phyloP scores from a whole-genome alignment of 2,113 vertebrate genomes.

The Oceanites oceanicus region DNA sequence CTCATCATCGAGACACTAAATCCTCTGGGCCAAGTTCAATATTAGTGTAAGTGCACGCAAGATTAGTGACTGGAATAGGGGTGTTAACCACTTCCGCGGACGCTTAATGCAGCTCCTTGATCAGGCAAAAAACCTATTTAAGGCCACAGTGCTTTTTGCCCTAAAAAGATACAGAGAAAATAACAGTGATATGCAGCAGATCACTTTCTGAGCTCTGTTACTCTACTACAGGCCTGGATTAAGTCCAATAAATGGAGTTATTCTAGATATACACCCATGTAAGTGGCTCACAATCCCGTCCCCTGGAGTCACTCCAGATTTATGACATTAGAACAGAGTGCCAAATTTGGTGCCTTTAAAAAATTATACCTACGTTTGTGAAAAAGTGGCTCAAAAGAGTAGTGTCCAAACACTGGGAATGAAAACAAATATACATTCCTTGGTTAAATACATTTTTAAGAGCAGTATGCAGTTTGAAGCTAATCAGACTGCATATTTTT shows the following conservation, averaged over 20 bases:
- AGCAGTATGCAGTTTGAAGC: neutral
- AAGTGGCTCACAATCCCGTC: conserved; percentile 33
- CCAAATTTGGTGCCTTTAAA: conserved; percentile 11
- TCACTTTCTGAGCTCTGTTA: neutral
- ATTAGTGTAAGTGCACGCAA: conserved; percentile 18
- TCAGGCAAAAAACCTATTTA: conserved; percentile 22
- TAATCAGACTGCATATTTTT: neutral
- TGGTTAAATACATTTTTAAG: neutral
- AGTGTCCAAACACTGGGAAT: neutral
- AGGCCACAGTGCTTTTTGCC: neutral
- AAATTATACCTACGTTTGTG: neutral
- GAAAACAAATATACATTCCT: neutral
- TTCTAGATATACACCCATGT: conserved; percentile 47
- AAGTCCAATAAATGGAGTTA: conserved; percentile 51
- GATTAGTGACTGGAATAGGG: conserved; percentile 5
- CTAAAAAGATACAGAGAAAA: neutral
- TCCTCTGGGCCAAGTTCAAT: neutral
- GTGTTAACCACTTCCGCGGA: conserved; percentile 3
- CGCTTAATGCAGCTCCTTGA: neutral
- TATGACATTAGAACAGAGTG: neutral
- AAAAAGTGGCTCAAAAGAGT: neutral
- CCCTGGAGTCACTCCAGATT: conserved; percentile 42
- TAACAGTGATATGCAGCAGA: neutral
- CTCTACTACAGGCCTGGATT: conserved; percentile 48
- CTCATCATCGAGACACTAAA: conserved; percentile 3